These are phyloP conservation scores for Dynastes hyllus DNA, from an alignment of 2,888 invertebrate species.

Conservation along the genomic window DNA sequence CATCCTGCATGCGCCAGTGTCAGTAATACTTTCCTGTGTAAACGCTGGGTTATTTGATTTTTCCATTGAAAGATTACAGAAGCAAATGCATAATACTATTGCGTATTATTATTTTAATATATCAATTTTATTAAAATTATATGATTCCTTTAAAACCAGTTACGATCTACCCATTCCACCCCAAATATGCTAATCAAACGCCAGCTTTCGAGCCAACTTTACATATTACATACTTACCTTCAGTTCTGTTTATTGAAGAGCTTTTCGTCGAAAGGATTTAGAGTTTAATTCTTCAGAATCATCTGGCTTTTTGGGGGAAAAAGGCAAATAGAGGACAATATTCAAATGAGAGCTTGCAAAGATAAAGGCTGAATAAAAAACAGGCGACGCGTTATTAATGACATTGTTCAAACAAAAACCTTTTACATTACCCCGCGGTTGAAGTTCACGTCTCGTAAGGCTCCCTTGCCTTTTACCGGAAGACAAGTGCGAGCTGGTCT, in stretches of 20 bases:
- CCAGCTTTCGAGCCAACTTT: neutral
- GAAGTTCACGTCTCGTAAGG: conserved; percentile 23
- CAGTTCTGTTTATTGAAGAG: conserved; percentile 1
- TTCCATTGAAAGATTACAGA: too few relatives aligned
- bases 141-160: too few relatives aligned
- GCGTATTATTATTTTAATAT: too few relatives aligned
- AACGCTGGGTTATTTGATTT: too few relatives aligned
- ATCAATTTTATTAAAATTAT: too few relatives aligned
- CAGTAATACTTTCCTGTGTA: too few relatives aligned
- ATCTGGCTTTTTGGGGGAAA: conserved; percentile 3
- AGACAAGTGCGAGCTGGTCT: conserved; percentile 29
- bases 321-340: conserved; percentile 37
- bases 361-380: conserved; percentile 42
- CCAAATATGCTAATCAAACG: neutral
- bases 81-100: too few relatives aligned
- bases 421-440: conserved; percentile 41
- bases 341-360: conserved; percentile 38
- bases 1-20: too few relatives aligned
- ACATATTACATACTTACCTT: neutral
- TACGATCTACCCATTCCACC: too few relatives aligned
- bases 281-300: neutral
- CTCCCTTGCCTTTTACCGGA: neutral
- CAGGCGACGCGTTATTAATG: conserved; percentile 44
- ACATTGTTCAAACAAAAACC: conserved; percentile 47
- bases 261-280: conserved; percentile 6